These are phyloP conservation scores for Ibidorhyncha struthersii DNA, from an alignment of 2,113 vertebrate species.

Conservation along the genomic window DNA sequence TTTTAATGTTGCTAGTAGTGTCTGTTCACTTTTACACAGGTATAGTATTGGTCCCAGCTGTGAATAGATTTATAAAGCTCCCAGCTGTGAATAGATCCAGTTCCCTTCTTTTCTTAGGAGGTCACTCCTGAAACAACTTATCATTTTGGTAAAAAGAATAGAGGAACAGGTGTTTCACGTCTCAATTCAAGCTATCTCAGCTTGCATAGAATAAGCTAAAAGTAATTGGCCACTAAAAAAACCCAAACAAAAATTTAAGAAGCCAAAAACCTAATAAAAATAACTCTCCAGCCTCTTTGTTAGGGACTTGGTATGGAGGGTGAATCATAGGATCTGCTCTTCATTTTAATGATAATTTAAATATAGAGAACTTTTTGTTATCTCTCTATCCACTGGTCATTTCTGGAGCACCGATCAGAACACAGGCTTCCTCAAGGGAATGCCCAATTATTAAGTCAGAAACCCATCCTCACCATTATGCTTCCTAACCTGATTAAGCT, in stretches of 20 bases:
- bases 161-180: neutral
- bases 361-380: neutral
- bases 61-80: neutral
- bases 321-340: neutral
- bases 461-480: neutral
- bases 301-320: neutral
- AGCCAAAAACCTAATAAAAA: neutral
- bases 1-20: neutral
- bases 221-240: neutral
- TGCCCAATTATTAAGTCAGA: neutral
- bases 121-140: neutral
- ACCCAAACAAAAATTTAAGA: neutral
- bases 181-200: neutral
- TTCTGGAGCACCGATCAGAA: neutral
- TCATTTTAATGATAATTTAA: neutral
- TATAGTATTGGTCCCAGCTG: neutral
- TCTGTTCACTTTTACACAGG: neutral
- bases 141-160: neutral
- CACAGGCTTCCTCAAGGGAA: neutral
- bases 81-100: neutral
- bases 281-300: neutral
- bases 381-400: neutral
- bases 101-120: neutral
- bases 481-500: neutral
- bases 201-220: neutral